Evolutionary conservation across 2,113 vertebrate genomes (phyloP).

Genomic region (Motacilla alba): DNA sequence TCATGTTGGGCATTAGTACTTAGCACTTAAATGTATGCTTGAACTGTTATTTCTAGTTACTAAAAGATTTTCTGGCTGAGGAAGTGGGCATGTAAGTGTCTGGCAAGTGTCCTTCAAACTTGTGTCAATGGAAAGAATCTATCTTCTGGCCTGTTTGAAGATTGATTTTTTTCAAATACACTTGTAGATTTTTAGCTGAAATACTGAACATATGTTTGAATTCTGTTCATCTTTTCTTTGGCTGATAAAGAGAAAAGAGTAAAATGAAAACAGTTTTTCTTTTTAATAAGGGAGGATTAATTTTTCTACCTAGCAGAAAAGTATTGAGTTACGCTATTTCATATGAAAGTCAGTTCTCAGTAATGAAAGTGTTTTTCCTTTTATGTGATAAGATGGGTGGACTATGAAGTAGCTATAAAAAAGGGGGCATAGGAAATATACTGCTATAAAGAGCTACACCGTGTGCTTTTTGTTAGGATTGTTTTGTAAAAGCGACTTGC

Average conservation of each 20-base stretch:
- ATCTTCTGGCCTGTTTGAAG: neutral
- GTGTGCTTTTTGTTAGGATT: conserved; percentile 22
- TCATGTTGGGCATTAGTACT: neutral
- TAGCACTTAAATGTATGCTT: neutral
- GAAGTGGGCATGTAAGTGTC: neutral
- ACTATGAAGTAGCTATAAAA: conserved; percentile 1
- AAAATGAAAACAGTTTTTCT: conserved; percentile 10
- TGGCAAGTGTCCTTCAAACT: neutral
- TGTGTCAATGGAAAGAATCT: neutral
- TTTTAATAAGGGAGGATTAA: neutral
- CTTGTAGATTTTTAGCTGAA: neutral
- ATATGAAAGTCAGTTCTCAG: neutral
- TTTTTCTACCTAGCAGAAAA: neutral
- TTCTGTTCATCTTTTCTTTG: conserved; percentile 14
- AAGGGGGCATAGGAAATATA: conserved; percentile 9
- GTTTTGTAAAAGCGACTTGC: conserved; percentile 14
- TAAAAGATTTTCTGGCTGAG: neutral
- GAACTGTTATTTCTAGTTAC: neutral
- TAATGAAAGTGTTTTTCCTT: conserved; percentile 22
- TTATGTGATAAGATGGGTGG: neutral
- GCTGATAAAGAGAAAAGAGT: neutral
- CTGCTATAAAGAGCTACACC: neutral
- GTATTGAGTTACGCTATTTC: neutral
- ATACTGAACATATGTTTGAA: neutral
- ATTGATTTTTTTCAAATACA: neutral